Evolutionary conservation across 1,140 invertebrate species (phyloP).

Genomic region (Tetramorium simillimum): DNA sequence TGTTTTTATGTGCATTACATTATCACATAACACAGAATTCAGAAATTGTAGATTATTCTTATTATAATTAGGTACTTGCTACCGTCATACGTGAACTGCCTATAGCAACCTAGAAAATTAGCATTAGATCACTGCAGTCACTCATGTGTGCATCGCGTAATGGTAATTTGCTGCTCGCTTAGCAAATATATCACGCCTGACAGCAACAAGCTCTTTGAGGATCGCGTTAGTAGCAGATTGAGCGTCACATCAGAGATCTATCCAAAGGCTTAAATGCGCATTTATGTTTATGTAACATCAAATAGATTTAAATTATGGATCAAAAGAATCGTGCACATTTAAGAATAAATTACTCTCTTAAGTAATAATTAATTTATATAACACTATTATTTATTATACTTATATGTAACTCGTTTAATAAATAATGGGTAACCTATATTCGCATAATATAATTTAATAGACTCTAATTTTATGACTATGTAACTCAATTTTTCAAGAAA

Average conservation of each 20-base stretch:
- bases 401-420: neutral
- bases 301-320: neutral
- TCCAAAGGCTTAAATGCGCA: too few relatives aligned
- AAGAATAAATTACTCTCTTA: neutral
- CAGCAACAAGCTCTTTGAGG: constrained; percentile 14
- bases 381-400: neutral
- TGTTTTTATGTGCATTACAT: neutral
- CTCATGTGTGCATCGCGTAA: neutral
- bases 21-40: neutral
- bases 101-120: neutral
- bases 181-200: constrained; percentile 39
- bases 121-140: neutral
- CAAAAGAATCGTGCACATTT: neutral
- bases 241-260: constrained; percentile 5
- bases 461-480: neutral
- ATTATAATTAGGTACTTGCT: neutral
- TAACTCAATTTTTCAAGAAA: neutral
- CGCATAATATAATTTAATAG: neutral
- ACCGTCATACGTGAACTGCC: neutral
- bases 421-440: neutral
- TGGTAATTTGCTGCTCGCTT: constrained; percentile 31
- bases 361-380: neutral
- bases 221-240: constrained; percentile 13
- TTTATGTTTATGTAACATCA: neutral
- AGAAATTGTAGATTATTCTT: constrained; percentile 1